These are phyloP conservation scores for Spea hammondii DNA, from an alignment of 2,797 vertebrate genomes.

Conservation along the genomic window DNA sequence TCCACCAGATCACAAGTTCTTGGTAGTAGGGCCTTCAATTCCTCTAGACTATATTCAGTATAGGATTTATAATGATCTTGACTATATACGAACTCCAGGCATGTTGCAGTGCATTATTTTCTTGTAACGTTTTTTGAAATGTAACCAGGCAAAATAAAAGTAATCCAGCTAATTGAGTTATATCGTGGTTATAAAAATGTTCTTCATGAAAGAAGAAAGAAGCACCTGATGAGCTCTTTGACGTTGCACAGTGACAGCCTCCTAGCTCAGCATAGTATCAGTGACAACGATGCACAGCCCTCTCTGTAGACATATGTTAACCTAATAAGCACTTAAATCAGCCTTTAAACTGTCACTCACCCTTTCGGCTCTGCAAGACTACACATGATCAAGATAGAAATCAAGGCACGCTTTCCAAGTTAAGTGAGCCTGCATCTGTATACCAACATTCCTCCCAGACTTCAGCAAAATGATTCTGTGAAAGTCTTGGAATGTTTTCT, in stretches of 20 bases:
- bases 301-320: slow-evolving; percentile 17
- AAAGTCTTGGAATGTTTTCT: no score
- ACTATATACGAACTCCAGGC: slow-evolving; percentile 14
- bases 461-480: no score
- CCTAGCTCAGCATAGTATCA: neutral
- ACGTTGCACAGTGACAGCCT: slow-evolving; percentile 4
- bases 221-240: slow-evolving; percentile 8
- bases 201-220: neutral
- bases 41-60: no score
- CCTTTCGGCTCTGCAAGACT: slow-evolving; percentile 20
- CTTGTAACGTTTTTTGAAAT: neutral
- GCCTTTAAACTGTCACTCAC: slow-evolving; percentile 29
- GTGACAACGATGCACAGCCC: slow-evolving; percentile 4
- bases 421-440: neutral
- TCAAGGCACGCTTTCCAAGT: slow-evolving; percentile 21
- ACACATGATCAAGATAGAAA: slow-evolving; percentile 21
- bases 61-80: no score
- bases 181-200: neutral
- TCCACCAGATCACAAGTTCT: no score
- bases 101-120: slow-evolving; percentile 12
- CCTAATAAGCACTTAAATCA: slow-evolving; percentile 28
- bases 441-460: no score
- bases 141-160: neutral
- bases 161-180: no score
- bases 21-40: no score